Percentiles rank a stretch among this genome's conserved stretches.
phyloP scores from a whole-genome alignment of 2,797 vertebrate species.

The Anguilla obscura region DNA sequence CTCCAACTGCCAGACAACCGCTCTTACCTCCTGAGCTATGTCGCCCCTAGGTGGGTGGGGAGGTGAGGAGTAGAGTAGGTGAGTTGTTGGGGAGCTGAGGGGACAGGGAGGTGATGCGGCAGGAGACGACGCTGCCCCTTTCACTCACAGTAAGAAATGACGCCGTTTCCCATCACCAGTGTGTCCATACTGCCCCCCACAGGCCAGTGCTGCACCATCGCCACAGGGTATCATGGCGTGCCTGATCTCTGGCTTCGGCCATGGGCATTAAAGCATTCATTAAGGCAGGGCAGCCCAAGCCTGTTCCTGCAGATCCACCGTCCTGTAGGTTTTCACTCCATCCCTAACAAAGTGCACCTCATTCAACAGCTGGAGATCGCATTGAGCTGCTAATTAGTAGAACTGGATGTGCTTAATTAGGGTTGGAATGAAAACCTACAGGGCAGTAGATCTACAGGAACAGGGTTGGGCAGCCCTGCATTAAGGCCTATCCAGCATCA shows the following conservation, averaged over 20 bases:
- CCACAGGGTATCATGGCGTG: background rate
- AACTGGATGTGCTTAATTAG: too few species aligned
- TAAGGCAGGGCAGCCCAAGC: background rate
- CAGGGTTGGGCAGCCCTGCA: too few species aligned
- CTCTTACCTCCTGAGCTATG: too few species aligned
- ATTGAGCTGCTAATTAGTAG: too few species aligned
- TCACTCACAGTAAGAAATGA: background rate
- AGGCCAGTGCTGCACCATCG: background rate
- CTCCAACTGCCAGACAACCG: too few species aligned
- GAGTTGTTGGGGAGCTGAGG: background rate
- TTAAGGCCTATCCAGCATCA: background rate
- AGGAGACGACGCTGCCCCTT: background rate
- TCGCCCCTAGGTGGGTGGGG: too few species aligned
- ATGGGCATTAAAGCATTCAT: background rate
- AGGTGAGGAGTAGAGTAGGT: background rate
- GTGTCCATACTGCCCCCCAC: background rate
- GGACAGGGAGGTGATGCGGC: background rate
- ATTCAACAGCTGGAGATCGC: too few species aligned
- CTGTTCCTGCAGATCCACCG: too few species aligned
- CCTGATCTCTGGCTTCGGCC: background rate
- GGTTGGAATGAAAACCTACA: too few species aligned
- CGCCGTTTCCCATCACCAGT: background rate
- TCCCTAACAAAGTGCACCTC: too few species aligned
- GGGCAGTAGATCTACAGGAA: too few species aligned
- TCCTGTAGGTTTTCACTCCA: too few species aligned